phyloP scores from a whole-genome alignment of 1,140 invertebrate species.

The Akabosia matsudoensis region DNA sequence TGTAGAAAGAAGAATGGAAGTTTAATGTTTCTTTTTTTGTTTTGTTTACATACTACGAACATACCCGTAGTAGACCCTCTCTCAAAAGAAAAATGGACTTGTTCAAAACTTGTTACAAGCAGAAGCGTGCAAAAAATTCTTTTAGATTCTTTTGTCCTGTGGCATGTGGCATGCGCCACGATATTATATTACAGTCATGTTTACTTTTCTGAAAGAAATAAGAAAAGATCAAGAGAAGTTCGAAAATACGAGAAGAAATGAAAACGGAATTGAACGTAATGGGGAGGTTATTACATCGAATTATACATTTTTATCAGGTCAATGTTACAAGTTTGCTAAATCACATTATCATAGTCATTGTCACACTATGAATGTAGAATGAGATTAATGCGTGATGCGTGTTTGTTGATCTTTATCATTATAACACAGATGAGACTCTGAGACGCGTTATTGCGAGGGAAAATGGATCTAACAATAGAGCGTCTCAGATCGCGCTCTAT shows the following conservation, averaged over 20 bases:
- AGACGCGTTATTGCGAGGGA: too few relatives aligned
- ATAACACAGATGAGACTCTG: not conserved
- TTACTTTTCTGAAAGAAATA: not conserved
- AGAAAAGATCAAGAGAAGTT: not conserved
- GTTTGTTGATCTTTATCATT: constrained; percentile 19
- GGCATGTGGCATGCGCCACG: not conserved
- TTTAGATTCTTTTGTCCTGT: not conserved
- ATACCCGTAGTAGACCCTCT: too few relatives aligned
- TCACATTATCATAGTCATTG: not conserved
- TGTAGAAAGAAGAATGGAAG: too few relatives aligned
- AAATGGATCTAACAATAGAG: too few relatives aligned
- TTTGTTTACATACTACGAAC: too few relatives aligned
- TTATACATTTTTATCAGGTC: constrained; percentile 7
- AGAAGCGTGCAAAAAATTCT: not conserved
- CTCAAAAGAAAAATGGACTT: not conserved
- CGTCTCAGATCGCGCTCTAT: too few relatives aligned
- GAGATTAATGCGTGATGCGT: constrained; percentile 1
- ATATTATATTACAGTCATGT: not conserved
- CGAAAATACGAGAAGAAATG: not conserved
- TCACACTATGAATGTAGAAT: not conserved
- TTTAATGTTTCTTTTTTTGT: too few relatives aligned
- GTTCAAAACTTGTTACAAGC: not conserved
- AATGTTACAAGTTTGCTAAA: constrained; percentile 5
- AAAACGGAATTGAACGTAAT: not conserved
- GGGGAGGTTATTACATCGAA: too few relatives aligned